Evolutionary conservation across 2,797 vertebrate genomes (phyloP).

Genomic region (Glyptemys insculpta): DNA sequence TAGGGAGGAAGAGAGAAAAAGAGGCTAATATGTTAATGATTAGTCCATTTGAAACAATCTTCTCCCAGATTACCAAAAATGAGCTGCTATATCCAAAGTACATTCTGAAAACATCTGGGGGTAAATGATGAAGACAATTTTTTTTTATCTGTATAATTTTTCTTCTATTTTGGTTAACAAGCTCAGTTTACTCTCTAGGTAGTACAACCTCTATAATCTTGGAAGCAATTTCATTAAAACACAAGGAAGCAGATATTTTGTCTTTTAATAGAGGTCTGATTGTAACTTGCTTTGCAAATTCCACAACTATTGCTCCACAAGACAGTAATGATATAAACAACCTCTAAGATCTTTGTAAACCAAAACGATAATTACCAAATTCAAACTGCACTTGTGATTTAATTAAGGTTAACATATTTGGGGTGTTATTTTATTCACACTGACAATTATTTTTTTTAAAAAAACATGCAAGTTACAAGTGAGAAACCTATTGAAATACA

Average conservation of each 20-base stretch:
- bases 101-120: not conserved
- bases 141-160: not conserved
- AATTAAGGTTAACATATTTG: not conserved
- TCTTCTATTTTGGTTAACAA: not conserved
- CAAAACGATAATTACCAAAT: not conserved
- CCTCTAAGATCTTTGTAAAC: not conserved
- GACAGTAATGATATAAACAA: not conserved
- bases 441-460: not conserved
- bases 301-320: not conserved
- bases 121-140: not conserved
- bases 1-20: not conserved
- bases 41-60: not conserved
- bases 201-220: not conserved
- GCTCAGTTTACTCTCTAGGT: not conserved
- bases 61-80: not conserved
- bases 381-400: not conserved
- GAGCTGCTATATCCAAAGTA: not conserved
- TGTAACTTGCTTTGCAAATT: not conserved
- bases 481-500: not conserved
- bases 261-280: not conserved
- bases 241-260: not conserved
- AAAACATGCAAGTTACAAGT: not conserved
- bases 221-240: not conserved
- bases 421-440: not conserved
- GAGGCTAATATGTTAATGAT: not conserved